phyloP scores from a whole-genome alignment of 35 echinoderm and acorn worm species.

The Stichopus chloronotus region DNA sequence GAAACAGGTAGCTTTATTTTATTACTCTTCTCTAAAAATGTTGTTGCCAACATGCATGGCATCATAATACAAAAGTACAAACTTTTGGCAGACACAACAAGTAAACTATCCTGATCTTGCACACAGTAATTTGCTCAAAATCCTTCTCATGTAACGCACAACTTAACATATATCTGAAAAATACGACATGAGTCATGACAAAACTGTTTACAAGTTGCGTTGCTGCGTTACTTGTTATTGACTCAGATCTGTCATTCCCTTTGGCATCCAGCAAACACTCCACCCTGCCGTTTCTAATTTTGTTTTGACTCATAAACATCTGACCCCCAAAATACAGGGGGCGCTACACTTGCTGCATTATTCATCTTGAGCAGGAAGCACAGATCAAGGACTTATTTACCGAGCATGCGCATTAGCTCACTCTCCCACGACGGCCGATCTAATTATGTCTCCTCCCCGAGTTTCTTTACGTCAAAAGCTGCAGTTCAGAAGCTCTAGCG shows the following conservation, averaged over 20 bases:
- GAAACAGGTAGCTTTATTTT: no score
- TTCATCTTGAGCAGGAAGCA: background rate
- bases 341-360: background rate
- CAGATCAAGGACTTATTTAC: background rate
- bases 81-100: no score
- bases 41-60: no score
- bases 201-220: no score
- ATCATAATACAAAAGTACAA: no score
- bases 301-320: constrained; percentile 4
- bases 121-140: no score
- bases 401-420: background rate
- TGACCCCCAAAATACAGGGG: background rate
- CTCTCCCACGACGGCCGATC: background rate
- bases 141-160: no score
- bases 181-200: no score
- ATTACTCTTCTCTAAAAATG: no score
- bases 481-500: background rate
- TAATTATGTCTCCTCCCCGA: background rate
- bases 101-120: no score
- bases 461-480: background rate
- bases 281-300: background rate
- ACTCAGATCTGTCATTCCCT: background rate
- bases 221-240: background rate
- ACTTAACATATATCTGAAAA: no score
- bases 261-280: background rate